Evolutionary conservation across 2,113 vertebrate genomes (phyloP), one percentile per base, ranked within the genome.

Genomic region (Caranx melampygus): DNA sequence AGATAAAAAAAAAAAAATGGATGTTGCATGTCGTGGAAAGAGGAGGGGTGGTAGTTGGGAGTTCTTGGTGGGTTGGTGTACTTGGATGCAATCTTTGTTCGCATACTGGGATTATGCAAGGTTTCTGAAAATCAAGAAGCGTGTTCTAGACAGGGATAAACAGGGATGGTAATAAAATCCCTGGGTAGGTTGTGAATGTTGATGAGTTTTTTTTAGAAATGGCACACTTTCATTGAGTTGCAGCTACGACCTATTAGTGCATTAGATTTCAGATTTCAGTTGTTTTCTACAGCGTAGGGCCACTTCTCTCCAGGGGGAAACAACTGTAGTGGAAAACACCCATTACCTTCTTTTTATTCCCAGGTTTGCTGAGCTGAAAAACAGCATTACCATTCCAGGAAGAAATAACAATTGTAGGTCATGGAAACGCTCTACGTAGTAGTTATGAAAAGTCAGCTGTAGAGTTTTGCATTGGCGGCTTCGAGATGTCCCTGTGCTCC

Each of bases 1-100:
- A 79, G 65, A 78, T 83, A 49, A 54, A 52, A 63, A 58, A 87
- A 79, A 54, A 52, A 63, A 58, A 87, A 79, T 51, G n/a, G 59
- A 81, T 65, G 18, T 71, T 13, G 57, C 35, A 72, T 84, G 62
- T 60, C 57, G 71, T 37, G 11, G 40, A 42, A 73, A 58, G 62
- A 64, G 58, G 55, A 61, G 15, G 45, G 47, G 18, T 34, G 20
- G 47, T 54, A 20, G 63, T 31, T 34, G 35, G 72, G 16, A 79
- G 72, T 72, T 26, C 47, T 76, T 4, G 33, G 40, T 65, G 26
- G 47, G 64, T 57, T 85, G 26, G 47, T 74, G 75, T 61, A 13
- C 71, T 76, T 82, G 34, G 61, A 63, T 34, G 34, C 68, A 67
- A 5, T 72, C 13, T 37, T 58, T 75, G 70, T 65, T 73, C 18